Evolutionary conservation across 1,140 invertebrate species (phyloP), one percentile per base, ranked within the genome.

Genomic region (Aphidius ervi): DNA sequence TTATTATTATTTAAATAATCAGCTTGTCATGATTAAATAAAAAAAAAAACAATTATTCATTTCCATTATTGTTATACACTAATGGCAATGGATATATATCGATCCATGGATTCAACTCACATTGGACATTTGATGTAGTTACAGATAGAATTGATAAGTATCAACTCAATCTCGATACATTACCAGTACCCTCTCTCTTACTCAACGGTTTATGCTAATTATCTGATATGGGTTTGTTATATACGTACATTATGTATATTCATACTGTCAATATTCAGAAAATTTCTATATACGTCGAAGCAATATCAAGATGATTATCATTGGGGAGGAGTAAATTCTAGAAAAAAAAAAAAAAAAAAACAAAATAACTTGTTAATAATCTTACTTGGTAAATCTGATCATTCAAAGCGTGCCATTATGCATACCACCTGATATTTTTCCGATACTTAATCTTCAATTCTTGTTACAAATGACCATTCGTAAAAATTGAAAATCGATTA

Each of bases 271-370:
- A 56, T 56, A 61, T 60, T 56, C 61, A 52, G 10, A 43, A 54
- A 9, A 48, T 41, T 23, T 39, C 9, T 37, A 46, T 57, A 66
- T 70, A 74, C 70, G 71, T 69, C 70, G 70, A 68, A 69, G 74
- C 69, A 70, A 75, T 73, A 74, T 73, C 69, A 60, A 73, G 75
- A 77, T 76, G 66, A 70, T 69, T 77, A 77, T 77, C 74, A 66
- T 37, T n/a, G 4, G 10, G 10, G 42, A 54, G 40, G 40, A 40
- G 52, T 8, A 39, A 40, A 9, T 40, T 31, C 23, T 3, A 0
- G 4, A 31, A 31, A 3, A 31, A 31, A 31, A 31, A 31, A 31
- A 31, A 31, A 31, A 31, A 31, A 31, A 31, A 31, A 31, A 31
- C 66, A 62, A 62, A 64, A 60, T 62, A 67, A 69, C 62, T 65